Evolutionary conservation across 2,113 vertebrate species (phyloP), one percentile per base, ranked within the genome.

Genomic region (Myodes glareolus): DNA sequence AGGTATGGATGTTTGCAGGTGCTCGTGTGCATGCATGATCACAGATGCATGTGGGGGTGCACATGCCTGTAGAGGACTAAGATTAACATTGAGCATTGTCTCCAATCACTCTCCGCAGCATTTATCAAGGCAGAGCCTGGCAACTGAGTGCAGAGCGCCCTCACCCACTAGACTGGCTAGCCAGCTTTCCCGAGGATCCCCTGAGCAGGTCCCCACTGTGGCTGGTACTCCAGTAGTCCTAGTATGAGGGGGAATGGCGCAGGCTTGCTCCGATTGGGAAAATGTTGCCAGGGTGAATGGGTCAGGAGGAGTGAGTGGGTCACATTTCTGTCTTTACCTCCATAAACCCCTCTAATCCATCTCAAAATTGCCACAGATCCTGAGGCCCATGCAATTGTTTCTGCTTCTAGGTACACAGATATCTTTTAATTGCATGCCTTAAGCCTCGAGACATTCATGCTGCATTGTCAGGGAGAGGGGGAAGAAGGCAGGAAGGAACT

Each of bases 361-460:
- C 91, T 88, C 11, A 11, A 67, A 96, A 96, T 96, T 96, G 86
- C 86, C 95, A 93, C 78, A 96, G 96, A 5, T 17, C 88, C 82
- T 94, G 93, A 39, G 9, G 94, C n/a, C 78, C 2, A 47, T 55
- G 92, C 93, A 89, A 96, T 97, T 97, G 78, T 33, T 88, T 97
- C 98, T 86, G 85, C 78, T 95, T 92, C 91, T 67, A 97, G 92
- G 82, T 90, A 94, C 2, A 1, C 91, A 61, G 27, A 97, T 77
- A 98, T 96, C 97, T 98, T 94, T 94, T 97, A 98, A 98, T 98
- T 98, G 96, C 86, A 96, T 47, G 52, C 91, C 95, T 65, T 97
- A 97, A 97, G 97, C 96, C 97, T 97, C 82, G 90, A 97, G 89
- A 92, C 50, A 91, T 98, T 97, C 95, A 97, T 97, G 86, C 97